Conservation (phyloP, 2,797 vertebrate genomes). For the Danio jaintianensis region DNA sequence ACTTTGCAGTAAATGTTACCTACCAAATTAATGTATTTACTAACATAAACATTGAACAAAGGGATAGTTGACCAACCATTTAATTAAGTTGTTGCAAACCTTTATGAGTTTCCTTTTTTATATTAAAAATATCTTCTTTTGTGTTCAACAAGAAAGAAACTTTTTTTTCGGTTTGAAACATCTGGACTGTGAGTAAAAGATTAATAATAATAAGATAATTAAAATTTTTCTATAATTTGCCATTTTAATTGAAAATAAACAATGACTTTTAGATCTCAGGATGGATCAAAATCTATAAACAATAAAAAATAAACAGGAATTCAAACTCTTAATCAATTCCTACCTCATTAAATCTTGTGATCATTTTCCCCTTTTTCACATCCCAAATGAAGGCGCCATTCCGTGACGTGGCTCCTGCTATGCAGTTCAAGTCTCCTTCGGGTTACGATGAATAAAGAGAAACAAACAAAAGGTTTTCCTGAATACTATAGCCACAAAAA, state of each 20-base stretch:
- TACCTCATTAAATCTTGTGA: conserved; percentile 95
- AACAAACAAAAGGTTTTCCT: not conserved
- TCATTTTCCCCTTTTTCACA: conserved; percentile 90
- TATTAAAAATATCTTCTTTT: no score
- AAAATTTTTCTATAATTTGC: no score
- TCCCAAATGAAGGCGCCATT: conserved; percentile 99
- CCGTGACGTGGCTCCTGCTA: conserved; percentile 92
- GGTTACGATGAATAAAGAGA: conserved; percentile 40
- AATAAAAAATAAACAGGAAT: not conserved
- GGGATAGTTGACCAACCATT: no score
- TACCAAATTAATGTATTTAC: no score
- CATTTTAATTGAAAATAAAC: not conserved
- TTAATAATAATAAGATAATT: no score
- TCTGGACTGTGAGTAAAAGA: no score
- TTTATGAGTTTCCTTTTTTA: no score
- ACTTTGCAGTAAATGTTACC: no score
- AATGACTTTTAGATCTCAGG: not conserved
- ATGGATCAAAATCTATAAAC: not conserved
- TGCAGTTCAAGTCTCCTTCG: conserved; percentile 93
- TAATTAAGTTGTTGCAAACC: no score
- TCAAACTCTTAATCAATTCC: conserved; percentile 22
- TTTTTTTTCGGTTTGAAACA: no score
- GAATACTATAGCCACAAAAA: not conserved
- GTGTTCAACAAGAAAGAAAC: no score
- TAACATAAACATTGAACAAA: no score